Evolutionary conservation across 2,888 invertebrate genomes (phyloP).

Genomic region (Caenorhabditis sulstoni): DNA sequence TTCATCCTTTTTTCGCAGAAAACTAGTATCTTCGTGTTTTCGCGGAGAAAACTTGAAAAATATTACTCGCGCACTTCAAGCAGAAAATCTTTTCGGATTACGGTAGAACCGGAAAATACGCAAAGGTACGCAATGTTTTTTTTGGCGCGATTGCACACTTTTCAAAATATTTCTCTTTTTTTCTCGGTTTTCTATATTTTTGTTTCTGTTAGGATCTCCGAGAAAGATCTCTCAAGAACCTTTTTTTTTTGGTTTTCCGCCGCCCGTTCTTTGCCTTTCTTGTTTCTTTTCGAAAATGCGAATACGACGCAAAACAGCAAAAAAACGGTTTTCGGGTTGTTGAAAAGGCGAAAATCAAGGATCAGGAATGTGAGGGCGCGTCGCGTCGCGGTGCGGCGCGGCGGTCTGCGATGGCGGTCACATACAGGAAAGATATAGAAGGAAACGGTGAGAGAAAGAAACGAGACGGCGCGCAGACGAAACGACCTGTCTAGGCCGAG

Average conservation of each 20-base stretch:
- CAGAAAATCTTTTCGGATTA: neutral
- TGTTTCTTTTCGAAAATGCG: slow-evolving; percentile 21
- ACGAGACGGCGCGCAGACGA: slow-evolving; percentile 28
- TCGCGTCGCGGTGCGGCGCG: slow-evolving; percentile 34
- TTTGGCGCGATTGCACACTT: neutral
- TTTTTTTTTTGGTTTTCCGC: slow-evolving; percentile 3
- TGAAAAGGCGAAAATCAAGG: slow-evolving; percentile 53
- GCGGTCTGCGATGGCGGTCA: slow-evolving; percentile 47
- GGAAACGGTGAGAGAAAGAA: slow-evolving; percentile 13
- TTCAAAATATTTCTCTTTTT: neutral
- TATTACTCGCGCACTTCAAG: no score
- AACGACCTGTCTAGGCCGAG: slow-evolving; percentile 47
- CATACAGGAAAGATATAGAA: slow-evolving; percentile 44
- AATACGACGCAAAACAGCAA: neutral
- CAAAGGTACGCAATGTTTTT: neutral
- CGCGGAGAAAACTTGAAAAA: neutral
- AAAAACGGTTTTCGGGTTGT: slow-evolving; percentile 43
- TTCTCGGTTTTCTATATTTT: neutral
- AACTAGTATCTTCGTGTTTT: slow-evolving; percentile 33
- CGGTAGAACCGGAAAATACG: slow-evolving; percentile 5
- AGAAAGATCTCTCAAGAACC: slow-evolving; percentile 21
- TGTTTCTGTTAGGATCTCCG: slow-evolving; percentile 14
- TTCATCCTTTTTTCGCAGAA: slow-evolving; percentile 15
- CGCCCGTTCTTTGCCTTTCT: slow-evolving; percentile 10
- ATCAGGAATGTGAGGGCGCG: slow-evolving; percentile 41